Percentiles rank a stretch among this genome's conserved stretches.
Evolutionary conservation across 2,113 vertebrate genomes (phyloP).

Genomic region (Bujurquina vittata): DNA sequence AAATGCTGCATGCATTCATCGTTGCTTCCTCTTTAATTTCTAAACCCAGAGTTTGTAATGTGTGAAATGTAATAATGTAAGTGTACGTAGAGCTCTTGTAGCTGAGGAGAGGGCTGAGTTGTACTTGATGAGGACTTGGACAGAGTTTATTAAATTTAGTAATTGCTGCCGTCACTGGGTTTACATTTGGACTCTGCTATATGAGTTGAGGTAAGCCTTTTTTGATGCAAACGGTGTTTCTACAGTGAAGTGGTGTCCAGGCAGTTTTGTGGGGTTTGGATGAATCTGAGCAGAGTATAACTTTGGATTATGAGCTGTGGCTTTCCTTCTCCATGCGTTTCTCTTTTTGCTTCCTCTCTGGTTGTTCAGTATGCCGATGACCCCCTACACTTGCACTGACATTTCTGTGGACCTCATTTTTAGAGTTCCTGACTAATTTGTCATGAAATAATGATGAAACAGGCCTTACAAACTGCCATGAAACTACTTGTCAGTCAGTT

Average conservation of each 20-base stretch:
- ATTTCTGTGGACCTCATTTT: not conserved
- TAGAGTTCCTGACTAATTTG: not conserved
- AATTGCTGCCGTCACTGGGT: not conserved
- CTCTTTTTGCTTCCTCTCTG: not conserved
- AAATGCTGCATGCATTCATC: not conserved
- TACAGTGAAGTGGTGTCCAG: not conserved
- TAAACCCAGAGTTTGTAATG: not conserved
- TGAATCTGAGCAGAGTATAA: not conserved
- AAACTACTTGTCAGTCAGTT: not conserved
- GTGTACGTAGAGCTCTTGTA: not conserved
- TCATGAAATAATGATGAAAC: not conserved
- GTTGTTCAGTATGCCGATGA: not conserved
- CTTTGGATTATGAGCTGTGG: not conserved
- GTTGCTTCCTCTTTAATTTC: not conserved
- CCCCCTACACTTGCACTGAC: not conserved
- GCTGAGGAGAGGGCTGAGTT: rapidly evolving
- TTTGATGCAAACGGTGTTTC: not conserved
- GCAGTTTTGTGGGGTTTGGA: not conserved
- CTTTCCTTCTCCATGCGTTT: not conserved
- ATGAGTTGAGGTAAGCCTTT: not conserved
- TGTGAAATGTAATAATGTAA: not conserved
- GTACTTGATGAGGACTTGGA: not conserved
- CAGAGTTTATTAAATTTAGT: not conserved
- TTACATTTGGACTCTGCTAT: not conserved
- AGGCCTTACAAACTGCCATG: not conserved